These are phyloP conservation scores for Microtus richardsoni DNA, from an alignment of 2,113 vertebrate genomes.

Conservation along the genomic window DNA sequence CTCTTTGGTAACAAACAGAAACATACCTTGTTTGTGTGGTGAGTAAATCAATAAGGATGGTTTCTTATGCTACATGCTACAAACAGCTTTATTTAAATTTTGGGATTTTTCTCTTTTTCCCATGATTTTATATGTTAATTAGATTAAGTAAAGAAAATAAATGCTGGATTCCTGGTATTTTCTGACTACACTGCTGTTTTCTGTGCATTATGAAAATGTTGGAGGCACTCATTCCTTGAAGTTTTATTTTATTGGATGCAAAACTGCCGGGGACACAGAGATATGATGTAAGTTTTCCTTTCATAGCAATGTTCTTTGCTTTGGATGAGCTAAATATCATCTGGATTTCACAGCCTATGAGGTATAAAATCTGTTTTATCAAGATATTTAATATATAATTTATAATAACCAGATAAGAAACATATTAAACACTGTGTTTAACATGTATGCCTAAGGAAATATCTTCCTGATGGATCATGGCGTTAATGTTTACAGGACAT, in stretches of 20 bases:
- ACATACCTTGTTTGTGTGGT: neutral
- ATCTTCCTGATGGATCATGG: conserved; percentile 90
- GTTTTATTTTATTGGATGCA: conserved; percentile 59
- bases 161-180: neutral
- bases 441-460: conserved; percentile 79
- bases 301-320: conserved; percentile 44
- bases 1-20: neutral
- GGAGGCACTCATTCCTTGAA: conserved; percentile 42
- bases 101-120: neutral
- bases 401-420: conserved; percentile 63
- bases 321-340: conserved; percentile 48
- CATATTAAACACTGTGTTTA: conserved; percentile 60
- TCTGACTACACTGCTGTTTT: neutral
- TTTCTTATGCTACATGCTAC: neutral
- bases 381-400: conserved; percentile 74
- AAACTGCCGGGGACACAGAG: conserved; percentile 49
- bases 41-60: neutral
- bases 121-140: neutral
- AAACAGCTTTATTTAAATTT: conserved; percentile 46
- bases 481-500: conserved; percentile 87
- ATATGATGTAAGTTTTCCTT: conserved; percentile 55
- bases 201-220: neutral
- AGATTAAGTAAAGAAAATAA: conserved; percentile 42
- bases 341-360: conserved; percentile 54
- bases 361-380: conserved; percentile 60